These are phyloP conservation scores for Ciona savignyi DNA, from an alignment of 23 tunicate species.

Conservation along the genomic window DNA sequence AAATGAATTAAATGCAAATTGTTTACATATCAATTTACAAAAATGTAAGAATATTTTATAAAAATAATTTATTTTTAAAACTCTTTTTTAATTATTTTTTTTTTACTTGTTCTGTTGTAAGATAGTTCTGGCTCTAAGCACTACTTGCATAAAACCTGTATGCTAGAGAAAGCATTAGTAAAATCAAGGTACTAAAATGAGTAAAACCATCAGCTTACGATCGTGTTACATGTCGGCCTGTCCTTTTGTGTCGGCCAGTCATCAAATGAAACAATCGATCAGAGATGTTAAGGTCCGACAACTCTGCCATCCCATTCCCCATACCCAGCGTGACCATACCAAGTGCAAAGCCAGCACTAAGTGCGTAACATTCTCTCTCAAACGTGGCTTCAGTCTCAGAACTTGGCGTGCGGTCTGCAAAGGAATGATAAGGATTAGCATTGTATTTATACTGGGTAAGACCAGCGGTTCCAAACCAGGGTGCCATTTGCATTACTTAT, in stretches of 20 bases:
- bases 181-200: no score
- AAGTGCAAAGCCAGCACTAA: conserved; percentile 81
- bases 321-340: conserved; percentile 82
- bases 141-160: no score
- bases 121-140: no score
- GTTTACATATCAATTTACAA: no score
- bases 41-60: no score
- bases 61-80: no score
- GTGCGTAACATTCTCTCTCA: conserved; percentile 80
- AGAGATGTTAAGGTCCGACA: conserved; percentile 67
- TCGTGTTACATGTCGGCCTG: neutral
- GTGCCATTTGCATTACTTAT: neutral
- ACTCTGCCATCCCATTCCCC: conserved; percentile 46
- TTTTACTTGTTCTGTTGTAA: no score
- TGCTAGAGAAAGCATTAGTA: no score
- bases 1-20: no score
- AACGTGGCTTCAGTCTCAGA: conserved; percentile 38
- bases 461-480: neutral
- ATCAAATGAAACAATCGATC: conserved; percentile 63
- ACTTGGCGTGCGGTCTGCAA: conserved; percentile 58
- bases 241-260: conserved; percentile 57
- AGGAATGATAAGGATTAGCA: neutral
- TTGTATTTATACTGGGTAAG: neutral
- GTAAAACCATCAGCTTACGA: no score
- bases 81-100: no score